Percentiles rank a stretch among this genome's conserved stretches.
These are phyloP conservation scores for Anableps anableps DNA, from an alignment of 2,797 vertebrate genomes.

Conservation along the genomic window DNA sequence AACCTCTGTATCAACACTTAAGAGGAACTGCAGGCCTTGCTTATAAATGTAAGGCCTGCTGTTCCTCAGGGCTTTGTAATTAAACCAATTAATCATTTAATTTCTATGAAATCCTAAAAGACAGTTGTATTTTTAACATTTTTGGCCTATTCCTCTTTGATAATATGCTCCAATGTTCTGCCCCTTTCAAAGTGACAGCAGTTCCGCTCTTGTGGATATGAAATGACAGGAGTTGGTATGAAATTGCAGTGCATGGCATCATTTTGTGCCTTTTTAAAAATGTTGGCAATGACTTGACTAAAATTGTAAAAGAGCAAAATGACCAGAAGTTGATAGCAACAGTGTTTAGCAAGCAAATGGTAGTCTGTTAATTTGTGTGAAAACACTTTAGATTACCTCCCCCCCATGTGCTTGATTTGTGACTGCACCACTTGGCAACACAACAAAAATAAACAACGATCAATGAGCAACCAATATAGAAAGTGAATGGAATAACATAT, in stretches of 20 bases:
- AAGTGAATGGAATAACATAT: neutral
- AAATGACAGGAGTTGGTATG: neutral
- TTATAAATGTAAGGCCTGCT: neutral
- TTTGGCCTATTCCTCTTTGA: neutral
- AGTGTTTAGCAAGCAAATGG: neutral
- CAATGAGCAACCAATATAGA: neutral
- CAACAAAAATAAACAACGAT: neutral
- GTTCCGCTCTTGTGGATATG: neutral
- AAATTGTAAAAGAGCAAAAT: neutral
- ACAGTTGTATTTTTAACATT: too few relatives aligned
- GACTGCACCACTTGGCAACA: neutral
- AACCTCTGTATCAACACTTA: too few relatives aligned
- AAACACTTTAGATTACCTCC: too few relatives aligned
- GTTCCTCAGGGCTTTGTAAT: neutral
- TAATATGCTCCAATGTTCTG: neutral
- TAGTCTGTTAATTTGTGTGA: neutral
- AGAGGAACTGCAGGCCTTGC: too few relatives aligned
- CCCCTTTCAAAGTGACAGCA: neutral
- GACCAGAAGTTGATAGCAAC: neutral
- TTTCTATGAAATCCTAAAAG: too few relatives aligned
- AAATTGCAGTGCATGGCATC: neutral
- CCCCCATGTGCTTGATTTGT: neutral
- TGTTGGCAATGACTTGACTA: neutral
- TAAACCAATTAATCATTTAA: neutral
- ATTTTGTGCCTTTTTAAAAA: neutral